Evolutionary conservation across 2,888 invertebrate species (phyloP).

Genomic region (Hyppa rectilinea): DNA sequence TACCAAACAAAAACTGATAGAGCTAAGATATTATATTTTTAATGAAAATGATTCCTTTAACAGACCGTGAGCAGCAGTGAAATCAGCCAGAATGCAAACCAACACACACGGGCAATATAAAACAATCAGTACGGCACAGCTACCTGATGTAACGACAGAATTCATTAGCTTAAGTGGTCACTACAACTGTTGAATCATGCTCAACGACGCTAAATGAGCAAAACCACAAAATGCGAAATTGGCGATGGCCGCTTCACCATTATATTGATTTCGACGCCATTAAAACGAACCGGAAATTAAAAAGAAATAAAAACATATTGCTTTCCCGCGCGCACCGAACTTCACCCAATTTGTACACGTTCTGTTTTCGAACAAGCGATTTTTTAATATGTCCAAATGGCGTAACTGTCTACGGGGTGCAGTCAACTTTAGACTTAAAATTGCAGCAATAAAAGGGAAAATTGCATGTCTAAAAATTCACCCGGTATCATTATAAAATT

Average conservation of each 20-base stretch:
- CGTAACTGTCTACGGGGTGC: conserved; percentile 59
- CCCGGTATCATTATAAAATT: conserved; percentile 69
- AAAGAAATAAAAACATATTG: conserved; percentile 90
- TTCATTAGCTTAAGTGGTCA: conserved; percentile 78
- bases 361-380: conserved; percentile 84
- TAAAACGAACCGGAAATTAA: conserved; percentile 90
- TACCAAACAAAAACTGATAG: neutral
- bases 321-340: conserved; percentile 88
- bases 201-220: conserved; percentile 87
- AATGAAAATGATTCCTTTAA: neutral
- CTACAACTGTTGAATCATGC: conserved; percentile 74
- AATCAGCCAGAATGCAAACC: neutral
- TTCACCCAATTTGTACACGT: conserved; percentile 89
- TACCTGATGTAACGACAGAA: conserved; percentile 76
- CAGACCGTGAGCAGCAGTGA: neutral
- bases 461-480: conserved; percentile 15
- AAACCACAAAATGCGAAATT: conserved; percentile 89
- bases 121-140: conserved; percentile 56
- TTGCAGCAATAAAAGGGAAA: conserved; percentile 12
- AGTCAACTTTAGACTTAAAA: conserved; percentile 65
- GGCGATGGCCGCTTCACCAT: conserved; percentile 86
- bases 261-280: conserved; percentile 90
- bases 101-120: neutral
- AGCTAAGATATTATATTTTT: neutral
- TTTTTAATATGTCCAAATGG: conserved; percentile 72